Evolutionary conservation across 2,797 vertebrate genomes (phyloP).

Genomic region (Amniataba percoides): DNA sequence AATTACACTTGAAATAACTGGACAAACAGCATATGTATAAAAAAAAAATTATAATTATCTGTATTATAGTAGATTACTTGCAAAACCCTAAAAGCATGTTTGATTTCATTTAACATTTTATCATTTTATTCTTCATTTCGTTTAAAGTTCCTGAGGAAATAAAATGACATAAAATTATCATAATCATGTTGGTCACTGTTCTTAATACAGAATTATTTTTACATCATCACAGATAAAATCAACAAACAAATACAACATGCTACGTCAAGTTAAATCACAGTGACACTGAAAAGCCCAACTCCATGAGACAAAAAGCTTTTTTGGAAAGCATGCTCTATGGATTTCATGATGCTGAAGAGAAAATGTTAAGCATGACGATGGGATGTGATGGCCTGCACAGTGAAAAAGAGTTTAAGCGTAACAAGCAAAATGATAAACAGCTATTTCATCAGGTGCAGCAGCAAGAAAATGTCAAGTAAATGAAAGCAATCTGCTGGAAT

Average conservation of each 20-base stretch:
- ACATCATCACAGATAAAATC: slow-evolving; percentile 36
- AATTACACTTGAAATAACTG: not conserved
- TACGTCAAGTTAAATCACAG: slow-evolving; percentile 55
- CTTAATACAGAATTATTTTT: slow-evolving; percentile 39
- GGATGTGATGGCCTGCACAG: slow-evolving; percentile 66
- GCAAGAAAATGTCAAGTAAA: slow-evolving; percentile 64
- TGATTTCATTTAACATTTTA: not conserved
- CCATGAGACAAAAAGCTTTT: slow-evolving; percentile 55
- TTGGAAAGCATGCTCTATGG: slow-evolving; percentile 73
- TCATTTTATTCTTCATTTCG: too few species aligned
- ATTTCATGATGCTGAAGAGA: slow-evolving; percentile 60
- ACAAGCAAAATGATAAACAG: slow-evolving; percentile 74
- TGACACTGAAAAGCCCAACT: slow-evolving; percentile 53
- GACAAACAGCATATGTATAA: not conserved
- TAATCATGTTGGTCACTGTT: slow-evolving; percentile 13
- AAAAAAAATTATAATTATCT: not conserved
- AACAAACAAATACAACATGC: slow-evolving; percentile 64
- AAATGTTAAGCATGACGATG: slow-evolving; percentile 71
- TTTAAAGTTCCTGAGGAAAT: not conserved
- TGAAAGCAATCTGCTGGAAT: slow-evolving; percentile 58
- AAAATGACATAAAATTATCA: not conserved
- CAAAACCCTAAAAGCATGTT: not conserved
- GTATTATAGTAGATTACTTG: not conserved
- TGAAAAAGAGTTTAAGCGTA: slow-evolving; percentile 50
- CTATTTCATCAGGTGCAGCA: slow-evolving; percentile 75